A percentile compares a stretch with the other conserved stretches of the same genome.
These are phyloP conservation scores for Oasisia sp. DNA, from an alignment of 2,888 invertebrate genomes.

Conservation along the genomic window DNA sequence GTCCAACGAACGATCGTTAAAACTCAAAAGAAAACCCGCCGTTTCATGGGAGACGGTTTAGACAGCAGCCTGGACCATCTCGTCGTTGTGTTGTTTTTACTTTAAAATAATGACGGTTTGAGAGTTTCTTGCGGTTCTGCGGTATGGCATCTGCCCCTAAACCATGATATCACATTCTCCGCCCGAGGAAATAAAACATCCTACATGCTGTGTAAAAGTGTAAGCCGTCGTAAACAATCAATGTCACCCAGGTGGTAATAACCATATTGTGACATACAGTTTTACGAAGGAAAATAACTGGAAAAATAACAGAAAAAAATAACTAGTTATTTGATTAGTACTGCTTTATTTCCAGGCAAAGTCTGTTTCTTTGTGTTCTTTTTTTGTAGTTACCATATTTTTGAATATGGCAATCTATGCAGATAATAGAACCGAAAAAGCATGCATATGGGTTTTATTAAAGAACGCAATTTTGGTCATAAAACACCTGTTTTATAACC, in stretches of 20 bases:
- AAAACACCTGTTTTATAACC: neutral
- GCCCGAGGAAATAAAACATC: neutral
- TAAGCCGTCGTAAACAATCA: neutral
- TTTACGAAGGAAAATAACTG: too few relatives aligned
- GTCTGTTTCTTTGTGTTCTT: too few relatives aligned
- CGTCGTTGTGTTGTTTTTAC: neutral
- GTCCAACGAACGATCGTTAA: neutral
- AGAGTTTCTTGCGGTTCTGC: neutral
- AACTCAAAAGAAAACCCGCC: neutral
- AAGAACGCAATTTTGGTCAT: neutral
- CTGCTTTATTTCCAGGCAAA: too few relatives aligned
- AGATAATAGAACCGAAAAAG: neutral
- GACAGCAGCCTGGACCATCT: neutral
- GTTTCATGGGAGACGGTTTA: neutral
- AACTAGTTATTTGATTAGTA: too few relatives aligned
- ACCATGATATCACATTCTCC: neutral
- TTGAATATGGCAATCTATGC: neutral
- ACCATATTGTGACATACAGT: neutral
- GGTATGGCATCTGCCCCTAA: neutral
- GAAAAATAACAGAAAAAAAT: too few relatives aligned
- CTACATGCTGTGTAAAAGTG: neutral
- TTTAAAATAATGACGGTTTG: constrained; percentile 3
- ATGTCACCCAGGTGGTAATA: neutral
- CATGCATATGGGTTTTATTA: neutral
- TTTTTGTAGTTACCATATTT: too few relatives aligned